Percentiles rank a stretch among this genome's conserved stretches.
Evolutionary conservation across 2,888 invertebrate species (phyloP).

Genomic region (Diadromus collaris): DNA sequence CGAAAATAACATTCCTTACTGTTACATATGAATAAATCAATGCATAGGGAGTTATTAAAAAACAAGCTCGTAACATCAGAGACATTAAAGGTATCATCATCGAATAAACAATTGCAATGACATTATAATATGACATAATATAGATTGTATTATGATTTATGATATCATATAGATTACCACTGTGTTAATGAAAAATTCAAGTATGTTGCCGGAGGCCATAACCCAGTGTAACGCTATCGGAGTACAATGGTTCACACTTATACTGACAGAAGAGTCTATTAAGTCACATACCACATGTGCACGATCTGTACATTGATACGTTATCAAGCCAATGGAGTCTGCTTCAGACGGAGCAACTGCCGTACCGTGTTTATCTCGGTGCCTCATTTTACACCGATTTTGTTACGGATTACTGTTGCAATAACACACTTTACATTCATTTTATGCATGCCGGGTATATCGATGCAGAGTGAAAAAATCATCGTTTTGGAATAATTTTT

Average conservation of each 20-base stretch:
- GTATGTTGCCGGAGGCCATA: not conserved
- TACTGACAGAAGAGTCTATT: not conserved
- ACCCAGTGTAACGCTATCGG: not conserved
- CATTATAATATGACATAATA: too few species aligned
- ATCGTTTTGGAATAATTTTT: too few species aligned
- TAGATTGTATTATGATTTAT: too few species aligned
- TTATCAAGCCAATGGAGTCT: not conserved
- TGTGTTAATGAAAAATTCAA: not conserved
- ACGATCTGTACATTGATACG: not conserved
- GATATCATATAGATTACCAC: not conserved
- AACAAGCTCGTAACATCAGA: not conserved
- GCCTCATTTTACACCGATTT: not conserved
- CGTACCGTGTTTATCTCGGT: not conserved
- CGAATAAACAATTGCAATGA: not conserved
- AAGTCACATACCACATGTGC: not conserved
- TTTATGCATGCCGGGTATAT: not conserved
- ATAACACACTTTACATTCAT: not conserved
- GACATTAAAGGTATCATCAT: not conserved
- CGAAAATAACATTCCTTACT: not conserved
- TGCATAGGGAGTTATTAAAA: not conserved
- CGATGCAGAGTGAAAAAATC: not conserved
- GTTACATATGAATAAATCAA: not conserved
- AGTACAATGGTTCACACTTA: not conserved
- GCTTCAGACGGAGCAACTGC: not conserved
- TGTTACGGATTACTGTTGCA: not conserved